phyloP scores from a whole-genome alignment of 2,888 invertebrate genomes.

The Stenchaetothrips biformis region DNA sequence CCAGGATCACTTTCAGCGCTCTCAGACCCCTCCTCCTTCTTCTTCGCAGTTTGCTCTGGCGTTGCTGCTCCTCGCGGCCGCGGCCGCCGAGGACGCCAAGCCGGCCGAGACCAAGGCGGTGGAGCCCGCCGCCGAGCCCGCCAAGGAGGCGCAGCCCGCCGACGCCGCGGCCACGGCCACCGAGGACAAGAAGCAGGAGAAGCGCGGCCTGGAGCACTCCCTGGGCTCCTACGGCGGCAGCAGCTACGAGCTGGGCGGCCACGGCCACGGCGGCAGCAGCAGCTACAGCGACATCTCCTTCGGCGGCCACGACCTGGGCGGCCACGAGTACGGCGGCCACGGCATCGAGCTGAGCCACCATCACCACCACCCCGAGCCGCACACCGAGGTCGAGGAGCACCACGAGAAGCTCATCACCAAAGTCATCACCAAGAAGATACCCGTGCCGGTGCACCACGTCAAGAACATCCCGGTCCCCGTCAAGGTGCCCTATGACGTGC shows the following conservation, averaged over 20 bases:
- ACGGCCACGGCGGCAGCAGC: conserved; percentile 12
- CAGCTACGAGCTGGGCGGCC: not conserved
- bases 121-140: not conserved
- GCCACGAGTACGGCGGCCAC: conserved; percentile 39
- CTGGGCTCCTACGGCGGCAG: conserved; percentile 46
- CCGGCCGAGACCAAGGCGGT: conserved; percentile 14
- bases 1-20: not conserved
- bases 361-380: conserved; percentile 39
- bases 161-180: conserved; percentile 42
- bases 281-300: not conserved
- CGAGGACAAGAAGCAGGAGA: conserved; percentile 52
- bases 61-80: conserved; percentile 7
- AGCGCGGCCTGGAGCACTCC: conserved; percentile 49
- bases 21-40: not conserved
- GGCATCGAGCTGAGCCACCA: conserved; percentile 36
- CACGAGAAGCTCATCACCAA: conserved; percentile 66
- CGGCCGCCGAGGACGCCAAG: not conserved
- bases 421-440: conserved; percentile 28
- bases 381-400: conserved; percentile 44
- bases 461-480: conserved; percentile 1
- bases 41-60: not conserved
- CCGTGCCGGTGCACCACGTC: not conserved
- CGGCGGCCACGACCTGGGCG: conserved; percentile 27
- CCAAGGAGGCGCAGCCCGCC: conserved; percentile 36
- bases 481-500: conserved; percentile 14